Evolutionary conservation across 2,797 vertebrate species (phyloP).

Genomic region (Protonibea diacanthus): DNA sequence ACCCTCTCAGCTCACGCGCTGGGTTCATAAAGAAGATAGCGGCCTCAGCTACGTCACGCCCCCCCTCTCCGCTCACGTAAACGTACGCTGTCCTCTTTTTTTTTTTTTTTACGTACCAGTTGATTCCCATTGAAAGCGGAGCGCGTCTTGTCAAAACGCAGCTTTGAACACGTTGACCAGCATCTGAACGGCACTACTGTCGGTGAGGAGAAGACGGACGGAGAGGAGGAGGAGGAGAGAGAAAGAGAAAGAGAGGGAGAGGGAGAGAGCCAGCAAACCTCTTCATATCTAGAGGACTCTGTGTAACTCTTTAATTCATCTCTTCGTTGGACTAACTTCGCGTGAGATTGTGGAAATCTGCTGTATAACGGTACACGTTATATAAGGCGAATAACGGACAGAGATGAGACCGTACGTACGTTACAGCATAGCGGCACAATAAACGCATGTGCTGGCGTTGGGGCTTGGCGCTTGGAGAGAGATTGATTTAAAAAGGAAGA

Average conservation of each 20-base stretch:
- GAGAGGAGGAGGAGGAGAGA: too few species aligned
- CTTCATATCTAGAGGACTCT: neutral
- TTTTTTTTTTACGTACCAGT: conserved; percentile 29
- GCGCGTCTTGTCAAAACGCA: conserved; percentile 54
- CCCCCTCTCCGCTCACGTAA: conserved; percentile 39
- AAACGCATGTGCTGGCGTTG: conserved; percentile 50
- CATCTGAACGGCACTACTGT: conserved; percentile 1
- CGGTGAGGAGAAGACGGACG: neutral
- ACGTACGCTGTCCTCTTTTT: conserved; percentile 38
- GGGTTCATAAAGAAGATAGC: conserved; percentile 68
- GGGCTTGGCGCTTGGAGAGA: conserved; percentile 16
- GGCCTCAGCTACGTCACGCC: conserved; percentile 72
- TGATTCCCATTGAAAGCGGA: conserved; percentile 30
- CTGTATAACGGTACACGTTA: conserved; percentile 48
- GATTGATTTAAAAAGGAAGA: conserved; percentile 11
- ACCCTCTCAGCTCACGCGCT: conserved; percentile 40
- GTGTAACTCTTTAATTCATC: fast-evolving
- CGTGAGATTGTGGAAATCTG: neutral
- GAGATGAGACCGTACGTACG: conserved; percentile 49
- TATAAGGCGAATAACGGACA: conserved; percentile 71
- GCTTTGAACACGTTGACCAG: conserved; percentile 52
- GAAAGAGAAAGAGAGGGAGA: neutral
- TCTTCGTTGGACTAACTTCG: conserved; percentile 26
- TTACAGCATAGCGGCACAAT: conserved; percentile 46
- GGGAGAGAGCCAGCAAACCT: conserved; percentile 8